Base-by-base conservation (phyloP, 2,888 invertebrate genomes). In the Rapana venosa region DNA sequence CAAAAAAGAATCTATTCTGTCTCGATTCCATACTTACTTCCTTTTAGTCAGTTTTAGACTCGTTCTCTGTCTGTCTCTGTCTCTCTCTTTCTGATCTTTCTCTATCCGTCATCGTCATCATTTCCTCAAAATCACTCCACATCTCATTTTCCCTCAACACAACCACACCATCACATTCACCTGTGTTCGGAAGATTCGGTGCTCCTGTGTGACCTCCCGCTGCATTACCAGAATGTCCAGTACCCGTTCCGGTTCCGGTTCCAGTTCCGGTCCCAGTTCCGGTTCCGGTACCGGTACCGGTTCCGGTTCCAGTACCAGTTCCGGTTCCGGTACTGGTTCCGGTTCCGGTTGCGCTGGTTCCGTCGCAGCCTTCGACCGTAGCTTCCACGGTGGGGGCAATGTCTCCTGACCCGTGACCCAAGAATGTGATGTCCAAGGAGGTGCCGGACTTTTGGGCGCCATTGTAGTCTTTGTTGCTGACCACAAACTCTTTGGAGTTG, bases 401-500 rank as follows among this genome's bases (percentile, higher is more conserved):
- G 83, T 91, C 91, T 0, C 92, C 92, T 0, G 90, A 77, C n/a
- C 89, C 91, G 13, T 89, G 92, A 17, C 91, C 93, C 15, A 91
- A 47, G 87, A 93, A 93, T 56, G 92, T 92, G 56, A 93, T 87
- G 32, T 89, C 90, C 15, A 93, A 84, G n/a, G 91, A 88, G 32
- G 92, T 91, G 0, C 93, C 93, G 0, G 90, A 88, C 5, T 91
- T 91, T 8, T 92, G 89, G 30, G 91, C 90, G 0, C 90, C 91
- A 77, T 94, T 92, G 84, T 89, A 93, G 2, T 90, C 87, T 87
- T 92, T 91, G 88, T 92, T 92, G 30, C 87, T 87, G 2, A 94
- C 84, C 6, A 92, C 86, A 84, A 90, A 93, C 74, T 94, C 93
- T 15, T 88, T 91, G 0, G 87, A 86, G 79, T 47, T 90, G 30